Percentiles rank a stretch among this genome's conserved stretches.
These are phyloP conservation scores for Pristiophorus japonicus DNA, from an alignment of 2,113 vertebrate genomes.

Conservation along the genomic window DNA sequence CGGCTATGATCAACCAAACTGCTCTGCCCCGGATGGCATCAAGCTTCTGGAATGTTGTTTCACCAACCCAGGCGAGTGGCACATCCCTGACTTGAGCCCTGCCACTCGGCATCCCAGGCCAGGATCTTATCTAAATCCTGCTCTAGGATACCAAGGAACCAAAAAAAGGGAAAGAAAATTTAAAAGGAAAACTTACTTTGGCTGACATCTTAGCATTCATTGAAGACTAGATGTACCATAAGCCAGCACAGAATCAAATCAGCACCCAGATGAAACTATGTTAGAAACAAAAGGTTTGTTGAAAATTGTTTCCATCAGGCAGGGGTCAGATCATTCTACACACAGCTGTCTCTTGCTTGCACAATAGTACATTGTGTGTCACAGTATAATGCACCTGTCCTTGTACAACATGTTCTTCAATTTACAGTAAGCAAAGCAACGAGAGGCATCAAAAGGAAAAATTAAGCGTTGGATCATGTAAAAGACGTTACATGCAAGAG, in stretches of 20 bases:
- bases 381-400: neutral
- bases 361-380: neutral
- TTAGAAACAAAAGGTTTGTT: neutral
- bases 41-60: neutral
- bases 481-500: neutral
- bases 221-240: too few relatives aligned
- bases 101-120: neutral
- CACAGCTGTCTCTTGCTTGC: neutral
- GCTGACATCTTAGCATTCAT: too few relatives aligned
- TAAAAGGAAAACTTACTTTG: neutral
- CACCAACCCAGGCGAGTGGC: neutral
- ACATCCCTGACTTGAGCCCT: neutral
- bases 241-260: neutral
- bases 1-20: neutral
- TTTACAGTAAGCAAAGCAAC: neutral
- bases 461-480: neutral
- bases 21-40: neutral
- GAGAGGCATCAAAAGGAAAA: neutral
- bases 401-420: neutral
- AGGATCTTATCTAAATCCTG: neutral
- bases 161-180: neutral
- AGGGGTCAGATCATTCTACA: neutral
- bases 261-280: neutral
- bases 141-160: neutral
- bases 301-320: neutral